Percentiles rank a stretch among this genome's conserved stretches.
These are phyloP conservation scores for Pimpla rufipes DNA, from an alignment of 2,888 invertebrate species.

Conservation along the genomic window DNA sequence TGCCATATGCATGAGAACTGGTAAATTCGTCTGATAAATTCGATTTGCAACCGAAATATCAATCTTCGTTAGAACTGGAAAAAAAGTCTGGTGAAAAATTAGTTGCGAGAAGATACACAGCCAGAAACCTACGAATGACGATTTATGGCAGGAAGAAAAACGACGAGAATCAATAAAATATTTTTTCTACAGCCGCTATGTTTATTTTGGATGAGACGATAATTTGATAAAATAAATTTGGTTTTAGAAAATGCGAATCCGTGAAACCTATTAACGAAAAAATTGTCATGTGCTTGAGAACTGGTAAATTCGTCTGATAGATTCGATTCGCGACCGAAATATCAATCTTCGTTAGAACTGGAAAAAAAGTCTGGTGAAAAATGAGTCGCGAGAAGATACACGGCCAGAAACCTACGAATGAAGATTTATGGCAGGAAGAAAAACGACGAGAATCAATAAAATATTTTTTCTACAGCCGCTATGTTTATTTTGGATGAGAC, in stretches of 20 bases:
- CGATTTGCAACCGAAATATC: background rate
- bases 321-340: background rate
- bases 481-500: background rate
- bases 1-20: background rate
- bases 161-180: background rate
- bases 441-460: background rate
- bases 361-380: background rate
- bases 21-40: background rate
- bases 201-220: no score
- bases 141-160: background rate
- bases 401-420: conserved; percentile 6
- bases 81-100: background rate
- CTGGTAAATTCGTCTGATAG: background rate
- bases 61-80: no score
- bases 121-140: conserved; percentile 1
- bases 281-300: background rate
- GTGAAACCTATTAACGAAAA: no score
- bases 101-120: background rate
- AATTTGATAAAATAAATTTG: no score
- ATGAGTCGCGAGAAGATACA: background rate
- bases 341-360: no score
- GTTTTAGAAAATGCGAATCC: no score
- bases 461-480: background rate
- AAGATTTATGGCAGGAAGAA: background rate
- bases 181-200: background rate